Evolutionary conservation across 1,140 invertebrate species (phyloP), one percentile per base, ranked within the genome.

Genomic region (Contarinia nasturtii): DNA sequence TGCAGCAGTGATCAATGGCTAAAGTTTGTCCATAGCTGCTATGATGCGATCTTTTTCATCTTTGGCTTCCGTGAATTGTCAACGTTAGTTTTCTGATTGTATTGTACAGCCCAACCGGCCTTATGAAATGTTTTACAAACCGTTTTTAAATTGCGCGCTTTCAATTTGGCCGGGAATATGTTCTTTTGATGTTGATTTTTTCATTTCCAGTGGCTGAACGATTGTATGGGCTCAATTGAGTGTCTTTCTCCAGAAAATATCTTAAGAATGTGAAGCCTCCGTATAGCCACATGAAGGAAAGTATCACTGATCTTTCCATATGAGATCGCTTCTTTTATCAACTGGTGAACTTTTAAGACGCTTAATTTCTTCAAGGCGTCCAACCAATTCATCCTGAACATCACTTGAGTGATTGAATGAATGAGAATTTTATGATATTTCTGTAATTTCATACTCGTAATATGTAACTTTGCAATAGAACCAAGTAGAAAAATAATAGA

Each of bases 21-120:
- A 80, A 3, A 94, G 58, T 8, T 77, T 70, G 48, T 68, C 75
- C 50, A 77, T 68, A 51, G 68, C 64, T 53, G 55, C 68, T 49
- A 67, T 18, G n/a, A 43, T 76, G 49, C 68, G 57, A 44, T 81
- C 76, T n/a, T 60, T 55, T 44, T 78, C 68, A 10, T 61, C 65
- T 54, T 68, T 66, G 33, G 75, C 72, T 19, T 77, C 70, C 22
- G 70, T 60, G 12, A 92, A 69, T 51, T 74, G 1, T 88, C 88
- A 7, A 89, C 57, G 55, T 83, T 68, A 2, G 79, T 78, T 60
- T 82, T 82, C 50, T 79, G 79, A 56, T 90, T 71, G 49, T 80
- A 82, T 2, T 88, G 87, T 3, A 94, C 89, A 34, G 92, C 83
- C 58, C 95, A 80, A 2, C 91, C 91, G 50, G 80, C 79, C 50